Evolutionary conservation across 2,797 vertebrate genomes (phyloP).

Genomic region (Sebastes vulpes): DNA sequence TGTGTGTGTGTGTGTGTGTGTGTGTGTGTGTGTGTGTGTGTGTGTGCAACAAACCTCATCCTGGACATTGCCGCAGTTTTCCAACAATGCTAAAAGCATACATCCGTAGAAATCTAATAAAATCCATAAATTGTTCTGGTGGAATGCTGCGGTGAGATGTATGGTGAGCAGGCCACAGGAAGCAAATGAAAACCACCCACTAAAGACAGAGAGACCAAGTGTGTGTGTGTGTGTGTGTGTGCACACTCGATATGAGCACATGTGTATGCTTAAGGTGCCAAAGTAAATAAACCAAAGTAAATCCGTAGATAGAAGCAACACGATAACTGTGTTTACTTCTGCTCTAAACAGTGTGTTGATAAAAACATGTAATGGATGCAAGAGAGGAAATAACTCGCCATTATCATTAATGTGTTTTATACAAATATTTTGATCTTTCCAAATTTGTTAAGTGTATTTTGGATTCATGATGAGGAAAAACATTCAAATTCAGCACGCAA

Average conservation of each 20-base stretch:
- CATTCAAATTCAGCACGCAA: neutral
- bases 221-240: slow-evolving; percentile 5
- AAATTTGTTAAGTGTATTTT: neutral
- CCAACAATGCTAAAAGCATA: slow-evolving; percentile 63
- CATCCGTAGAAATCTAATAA: slow-evolving; percentile 77
- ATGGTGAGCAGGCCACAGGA: slow-evolving; percentile 56
- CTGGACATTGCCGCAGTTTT: slow-evolving; percentile 61
- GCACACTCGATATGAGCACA: neutral
- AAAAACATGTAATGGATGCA: neutral
- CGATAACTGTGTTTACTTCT: slow-evolving; percentile 11
- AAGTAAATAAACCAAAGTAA: slow-evolving; percentile 16
- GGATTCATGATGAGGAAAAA: neutral
- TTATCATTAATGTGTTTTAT: neutral
- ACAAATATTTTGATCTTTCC: neutral
- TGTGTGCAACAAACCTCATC: slow-evolving; percentile 46
- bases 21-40: slow-evolving; percentile 9
- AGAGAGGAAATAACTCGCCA: neutral
- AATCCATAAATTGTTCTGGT: slow-evolving; percentile 75
- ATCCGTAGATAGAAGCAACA: slow-evolving; percentile 19
- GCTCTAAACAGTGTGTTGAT: neutral
- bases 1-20: slow-evolving; percentile 2
- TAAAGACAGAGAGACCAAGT: slow-evolving; percentile 2
- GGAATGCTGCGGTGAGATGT: slow-evolving; percentile 67
- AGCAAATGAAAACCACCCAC: slow-evolving; percentile 72
- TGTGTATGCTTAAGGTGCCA: slow-evolving; percentile 20